Evolutionary conservation across 2,797 vertebrate genomes (phyloP), one percentile per base, ranked within the genome.

Genomic region (Muscicapa comitata): DNA sequence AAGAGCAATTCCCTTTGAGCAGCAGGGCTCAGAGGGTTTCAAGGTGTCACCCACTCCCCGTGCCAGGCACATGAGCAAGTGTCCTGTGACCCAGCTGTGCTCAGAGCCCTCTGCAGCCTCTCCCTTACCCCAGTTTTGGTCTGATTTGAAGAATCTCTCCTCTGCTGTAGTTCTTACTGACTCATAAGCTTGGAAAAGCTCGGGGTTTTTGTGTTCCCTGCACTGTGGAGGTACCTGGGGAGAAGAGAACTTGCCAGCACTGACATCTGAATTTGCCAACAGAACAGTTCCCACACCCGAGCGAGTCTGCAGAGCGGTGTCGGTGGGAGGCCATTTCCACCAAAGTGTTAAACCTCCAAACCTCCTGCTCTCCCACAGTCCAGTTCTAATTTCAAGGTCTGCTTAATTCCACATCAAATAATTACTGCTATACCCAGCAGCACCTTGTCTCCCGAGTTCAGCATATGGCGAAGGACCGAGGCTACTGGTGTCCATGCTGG

Each of bases 321-420:
- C 16, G 35, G 81, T 50, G 88, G 94, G 95, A 97, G 94, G 95
- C 90, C 90, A 61, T 68, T 97, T 91, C 96, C 95, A 97, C 93
- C 97, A 95, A 96, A 97, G 96, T 80, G 97, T 98, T 98, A 97
- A 97, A 97, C 97, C 92, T 96, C 94, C 95, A 97, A 97, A 95
- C 96, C 93, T 96, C 95, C 95, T 89, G 96, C 97, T 94, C 96
- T 95, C 96, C 35, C 31, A 98, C 96, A 95, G 98, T 98, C 98
- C 98, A 98, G 98, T 99, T 99, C 99, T 99, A 99, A 99, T 99
- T 99, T 99, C 99, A 99, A 99, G 99, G 98, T 99, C 99, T 93
- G 97, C 99, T 99, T 99, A 99, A 99, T 99, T 99, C 99, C 98
- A 97, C 98, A 99, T 99, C 98, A 99, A 98, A 98, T 99, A 99